Conservation (phyloP, 2,113 vertebrate species). For the Bos javanicus region DNA sequence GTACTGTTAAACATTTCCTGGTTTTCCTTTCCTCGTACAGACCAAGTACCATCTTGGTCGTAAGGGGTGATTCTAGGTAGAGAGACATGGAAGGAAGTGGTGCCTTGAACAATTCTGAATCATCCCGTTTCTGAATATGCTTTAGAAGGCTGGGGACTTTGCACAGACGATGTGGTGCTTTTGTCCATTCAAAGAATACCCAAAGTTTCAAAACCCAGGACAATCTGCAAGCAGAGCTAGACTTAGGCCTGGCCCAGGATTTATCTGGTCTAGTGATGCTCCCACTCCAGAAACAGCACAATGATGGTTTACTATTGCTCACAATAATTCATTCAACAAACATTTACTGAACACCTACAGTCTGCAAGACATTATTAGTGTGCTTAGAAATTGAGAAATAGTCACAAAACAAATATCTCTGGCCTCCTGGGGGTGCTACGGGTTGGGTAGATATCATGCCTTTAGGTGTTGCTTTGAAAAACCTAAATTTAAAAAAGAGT, state of each 20-base stretch:
- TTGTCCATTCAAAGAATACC: not conserved
- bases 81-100: not conserved
- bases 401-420: not conserved
- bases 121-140: not conserved
- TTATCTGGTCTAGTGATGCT: not conserved
- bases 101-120: not conserved
- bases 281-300: not conserved
- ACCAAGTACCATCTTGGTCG: not conserved
- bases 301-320: not conserved
- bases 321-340: not conserved
- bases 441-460: slow-evolving; percentile 99
- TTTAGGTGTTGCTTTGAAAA: slow-evolving; percentile 99
- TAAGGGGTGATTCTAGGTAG: not conserved
- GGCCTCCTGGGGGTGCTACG: slow-evolving; percentile 86
- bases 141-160: not conserved
- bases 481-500: slow-evolving; percentile 97
- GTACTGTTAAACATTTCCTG: not conserved
- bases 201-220: not conserved
- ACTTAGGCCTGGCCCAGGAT: not conserved
- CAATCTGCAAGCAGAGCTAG: slow-evolving; percentile 3
- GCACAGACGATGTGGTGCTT: not conserved
- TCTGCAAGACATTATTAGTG: not conserved
- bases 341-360: not conserved
- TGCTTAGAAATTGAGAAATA: not conserved
- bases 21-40: not conserved